These are phyloP conservation scores for Saguinus midas DNA, from an alignment of 2,113 vertebrate species.

Conservation along the genomic window DNA sequence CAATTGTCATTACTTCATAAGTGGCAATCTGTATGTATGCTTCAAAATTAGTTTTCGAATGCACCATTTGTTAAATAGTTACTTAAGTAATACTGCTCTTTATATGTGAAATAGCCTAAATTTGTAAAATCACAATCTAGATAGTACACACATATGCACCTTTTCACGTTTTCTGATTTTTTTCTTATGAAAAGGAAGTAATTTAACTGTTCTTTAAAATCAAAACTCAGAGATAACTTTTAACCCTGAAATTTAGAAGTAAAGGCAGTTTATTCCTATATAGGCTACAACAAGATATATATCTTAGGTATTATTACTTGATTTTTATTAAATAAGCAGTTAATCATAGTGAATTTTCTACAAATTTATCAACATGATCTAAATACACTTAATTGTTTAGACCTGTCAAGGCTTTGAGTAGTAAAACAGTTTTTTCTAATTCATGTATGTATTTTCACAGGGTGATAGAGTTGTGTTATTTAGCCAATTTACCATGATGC, in stretches of 20 bases:
- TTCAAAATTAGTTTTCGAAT: constrained; percentile 23
- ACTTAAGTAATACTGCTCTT: neutral
- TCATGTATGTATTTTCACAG: constrained; percentile 77
- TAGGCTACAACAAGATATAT: constrained; percentile 14
- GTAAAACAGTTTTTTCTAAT: neutral
- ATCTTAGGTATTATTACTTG: neutral
- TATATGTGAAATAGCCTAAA: neutral
- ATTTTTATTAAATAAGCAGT: constrained; percentile 5
- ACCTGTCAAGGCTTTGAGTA: neutral
- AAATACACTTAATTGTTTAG: neutral
- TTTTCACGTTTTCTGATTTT: neutral
- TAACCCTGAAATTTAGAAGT: neutral
- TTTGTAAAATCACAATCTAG: neutral
- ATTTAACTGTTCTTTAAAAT: neutral
- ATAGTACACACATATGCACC: neutral
- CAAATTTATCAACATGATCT: neutral
- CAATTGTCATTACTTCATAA: neutral
- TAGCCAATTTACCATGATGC: constrained; percentile 98
- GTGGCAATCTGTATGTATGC: neutral
- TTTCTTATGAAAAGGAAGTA: neutral
- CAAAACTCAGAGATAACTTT: constrained; percentile 21
- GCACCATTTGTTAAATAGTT: neutral
- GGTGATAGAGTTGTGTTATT: constrained; percentile 96
- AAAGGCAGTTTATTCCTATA: neutral
- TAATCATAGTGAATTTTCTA: neutral